Percentiles rank a stretch among this genome's conserved stretches.
phyloP scores from a whole-genome alignment of 2,888 invertebrate species.

The Serrognathus titanus region DNA sequence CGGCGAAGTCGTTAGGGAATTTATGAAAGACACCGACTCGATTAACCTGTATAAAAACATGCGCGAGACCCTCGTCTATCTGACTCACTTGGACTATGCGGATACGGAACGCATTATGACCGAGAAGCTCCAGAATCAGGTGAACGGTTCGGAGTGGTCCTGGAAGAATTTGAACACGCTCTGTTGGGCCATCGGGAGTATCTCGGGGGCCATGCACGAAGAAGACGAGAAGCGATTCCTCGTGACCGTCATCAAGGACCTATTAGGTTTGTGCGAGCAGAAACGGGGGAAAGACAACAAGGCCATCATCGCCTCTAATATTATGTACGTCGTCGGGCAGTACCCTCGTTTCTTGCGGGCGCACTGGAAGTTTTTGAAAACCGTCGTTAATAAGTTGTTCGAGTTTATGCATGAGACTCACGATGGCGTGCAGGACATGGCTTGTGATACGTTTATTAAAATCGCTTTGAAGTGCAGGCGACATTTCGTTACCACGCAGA shows the following conservation, averaged over 20 bases:
- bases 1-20: constrained; percentile 98
- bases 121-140: constrained; percentile 95
- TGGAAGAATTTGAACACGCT: constrained; percentile 99
- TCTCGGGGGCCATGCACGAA: constrained; percentile 98
- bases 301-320: constrained; percentile 99
- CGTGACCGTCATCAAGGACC: constrained; percentile 97
- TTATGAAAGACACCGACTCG: constrained; percentile 99
- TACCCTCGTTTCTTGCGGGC: constrained; percentile 97
- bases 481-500: constrained; percentile 95
- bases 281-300: constrained; percentile 99
- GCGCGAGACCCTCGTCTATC: constrained; percentile 95
- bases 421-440: constrained; percentile 99
- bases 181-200: constrained; percentile 97
- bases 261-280: constrained; percentile 95
- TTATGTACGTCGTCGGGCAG: constrained; percentile 99
- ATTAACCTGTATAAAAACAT: constrained; percentile 99
- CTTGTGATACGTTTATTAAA: constrained; percentile 99
- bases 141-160: constrained; percentile 98
- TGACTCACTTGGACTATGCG: constrained; percentile 96
- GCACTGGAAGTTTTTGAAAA: constrained; percentile 99
- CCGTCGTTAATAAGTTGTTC: constrained; percentile 98
- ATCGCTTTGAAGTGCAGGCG: constrained; percentile 97
- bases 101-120: constrained; percentile 99
- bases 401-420: constrained; percentile 99
- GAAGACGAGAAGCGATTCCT: constrained; percentile 99